A percentile compares a stretch with the other conserved stretches of the same genome.
phyloP scores from a whole-genome alignment of 1,140 invertebrate species.

The Tetragonula clypearis region DNA sequence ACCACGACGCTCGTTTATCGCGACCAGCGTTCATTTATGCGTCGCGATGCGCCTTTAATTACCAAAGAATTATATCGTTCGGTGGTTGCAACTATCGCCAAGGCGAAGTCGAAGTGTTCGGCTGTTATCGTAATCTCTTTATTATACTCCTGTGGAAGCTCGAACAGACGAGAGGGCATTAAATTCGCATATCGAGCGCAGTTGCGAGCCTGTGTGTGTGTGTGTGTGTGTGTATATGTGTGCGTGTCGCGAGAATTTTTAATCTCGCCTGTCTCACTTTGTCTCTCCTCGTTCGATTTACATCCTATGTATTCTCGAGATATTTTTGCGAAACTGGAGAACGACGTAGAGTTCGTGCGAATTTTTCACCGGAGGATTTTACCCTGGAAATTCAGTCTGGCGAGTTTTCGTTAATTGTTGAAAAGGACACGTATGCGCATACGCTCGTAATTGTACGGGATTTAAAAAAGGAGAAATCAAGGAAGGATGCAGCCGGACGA shows the following conservation, averaged over 20 bases:
- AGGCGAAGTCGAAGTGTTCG: not conserved
- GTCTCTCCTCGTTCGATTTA: not conserved
- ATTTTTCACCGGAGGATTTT: too few relatives aligned
- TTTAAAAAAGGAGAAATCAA: not conserved
- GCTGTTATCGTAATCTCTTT: not conserved
- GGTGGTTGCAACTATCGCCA: not conserved
- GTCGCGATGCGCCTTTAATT: not conserved
- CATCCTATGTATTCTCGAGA: too few relatives aligned
- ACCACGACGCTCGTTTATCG: not conserved
- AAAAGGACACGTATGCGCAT: too few relatives aligned
- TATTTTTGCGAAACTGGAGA: too few relatives aligned
- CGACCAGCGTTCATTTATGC: constrained; percentile 7
- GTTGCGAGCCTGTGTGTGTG: not conserved
- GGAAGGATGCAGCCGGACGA: not conserved
- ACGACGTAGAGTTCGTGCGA: too few relatives aligned
- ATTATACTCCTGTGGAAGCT: not conserved
- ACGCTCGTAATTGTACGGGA: too few relatives aligned
- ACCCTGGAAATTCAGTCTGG: too few relatives aligned
- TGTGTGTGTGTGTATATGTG: too few relatives aligned
- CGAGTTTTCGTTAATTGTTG: too few relatives aligned
- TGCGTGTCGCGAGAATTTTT: not conserved
- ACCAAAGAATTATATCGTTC: too few relatives aligned
- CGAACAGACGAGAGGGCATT: not conserved
- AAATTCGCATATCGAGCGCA: not conserved
- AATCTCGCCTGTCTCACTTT: not conserved